phyloP scores from a whole-genome alignment of 2,113 vertebrate species.

The Nanger granti region DNA sequence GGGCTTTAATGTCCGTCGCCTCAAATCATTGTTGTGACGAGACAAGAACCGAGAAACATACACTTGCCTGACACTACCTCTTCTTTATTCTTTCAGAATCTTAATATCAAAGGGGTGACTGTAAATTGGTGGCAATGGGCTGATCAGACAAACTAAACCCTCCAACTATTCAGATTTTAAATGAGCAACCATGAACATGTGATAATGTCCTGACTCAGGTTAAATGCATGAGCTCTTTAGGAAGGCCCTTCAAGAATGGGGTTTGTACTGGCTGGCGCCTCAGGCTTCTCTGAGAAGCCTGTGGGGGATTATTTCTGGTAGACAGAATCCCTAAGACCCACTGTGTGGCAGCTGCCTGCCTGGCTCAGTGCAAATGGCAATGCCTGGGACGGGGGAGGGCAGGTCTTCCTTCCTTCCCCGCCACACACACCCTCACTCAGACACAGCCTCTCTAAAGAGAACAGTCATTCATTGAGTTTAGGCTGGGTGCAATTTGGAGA shows the following conservation, averaged over 20 bases:
- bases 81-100: neutral
- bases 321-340: neutral
- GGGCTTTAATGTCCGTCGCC: no score
- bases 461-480: constrained; percentile 40
- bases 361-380: neutral
- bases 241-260: neutral
- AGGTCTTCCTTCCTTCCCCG: neutral
- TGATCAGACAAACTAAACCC: neutral
- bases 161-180: constrained; percentile 16
- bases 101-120: neutral
- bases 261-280: neutral
- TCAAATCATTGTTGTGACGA: no score
- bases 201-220: neutral
- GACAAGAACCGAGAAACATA: no score
- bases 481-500: constrained; percentile 25
- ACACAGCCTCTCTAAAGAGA: neutral
- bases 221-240: neutral
- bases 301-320: neutral
- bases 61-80: neutral
- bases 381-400: neutral
- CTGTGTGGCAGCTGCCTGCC: neutral
- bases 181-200: neutral
- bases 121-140: neutral
- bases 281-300: neutral
- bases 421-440: neutral